Evolutionary conservation across 35 echinoderm and acorn worm genomes (phyloP).

Genomic region (Heliocidaris tuberculata): DNA sequence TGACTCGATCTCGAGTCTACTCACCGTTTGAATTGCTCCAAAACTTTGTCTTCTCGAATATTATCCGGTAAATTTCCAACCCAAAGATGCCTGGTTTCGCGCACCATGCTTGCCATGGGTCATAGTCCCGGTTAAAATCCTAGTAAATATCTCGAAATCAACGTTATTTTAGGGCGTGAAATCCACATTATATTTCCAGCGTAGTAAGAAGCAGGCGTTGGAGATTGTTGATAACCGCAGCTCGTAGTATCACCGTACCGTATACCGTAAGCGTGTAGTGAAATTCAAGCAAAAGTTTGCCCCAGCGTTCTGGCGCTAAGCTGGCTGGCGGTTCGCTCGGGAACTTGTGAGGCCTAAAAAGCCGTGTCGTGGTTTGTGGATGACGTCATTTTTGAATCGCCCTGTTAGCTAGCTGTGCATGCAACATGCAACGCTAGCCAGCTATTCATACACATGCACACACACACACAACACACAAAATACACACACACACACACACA

Average conservation of each 20-base stretch:
- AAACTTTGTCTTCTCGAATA: constrained; percentile 98
- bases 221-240: constrained; percentile 41
- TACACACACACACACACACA: not conserved
- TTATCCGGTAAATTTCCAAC: constrained; percentile 99
- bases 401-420: not conserved
- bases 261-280: not conserved
- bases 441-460: not conserved
- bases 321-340: constrained; percentile 46
- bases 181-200: constrained; percentile 48
- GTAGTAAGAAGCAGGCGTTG: constrained; percentile 43
- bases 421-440: not conserved
- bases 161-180: constrained; percentile 41
- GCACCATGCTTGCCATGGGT: constrained; percentile 98
- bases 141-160: constrained; percentile 46
- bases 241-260: constrained; percentile 33
- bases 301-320: constrained; percentile 27
- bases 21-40: constrained; percentile 98
- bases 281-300: constrained; percentile 27
- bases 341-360: constrained; percentile 23
- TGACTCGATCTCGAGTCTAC: constrained; percentile 37
- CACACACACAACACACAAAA: not conserved
- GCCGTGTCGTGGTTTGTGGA: constrained; percentile 37
- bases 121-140: constrained; percentile 88
- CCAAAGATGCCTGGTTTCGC: constrained; percentile 99
- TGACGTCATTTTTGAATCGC: constrained; percentile 39